phyloP scores from a whole-genome alignment of 1,140 invertebrate genomes.

The Ostrea edulis region DNA sequence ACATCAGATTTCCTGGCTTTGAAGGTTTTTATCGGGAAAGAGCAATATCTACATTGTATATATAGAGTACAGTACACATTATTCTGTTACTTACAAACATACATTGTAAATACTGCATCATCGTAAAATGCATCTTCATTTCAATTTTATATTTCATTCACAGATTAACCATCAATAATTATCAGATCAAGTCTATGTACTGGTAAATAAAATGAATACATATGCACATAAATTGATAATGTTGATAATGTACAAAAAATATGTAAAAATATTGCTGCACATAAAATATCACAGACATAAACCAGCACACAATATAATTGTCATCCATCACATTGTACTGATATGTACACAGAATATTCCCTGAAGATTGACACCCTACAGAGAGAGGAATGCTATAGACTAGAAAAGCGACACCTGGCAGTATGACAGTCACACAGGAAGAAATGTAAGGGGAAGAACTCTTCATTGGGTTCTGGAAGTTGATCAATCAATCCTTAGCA shows the following conservation, averaged over 20 bases:
- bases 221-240: conserved; percentile 1
- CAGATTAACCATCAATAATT: not conserved
- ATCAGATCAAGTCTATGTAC: not conserved
- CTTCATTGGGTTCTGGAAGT: not conserved
- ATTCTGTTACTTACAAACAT: too few species aligned
- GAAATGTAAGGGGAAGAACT: not conserved
- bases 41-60: too few species aligned
- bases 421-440: not conserved
- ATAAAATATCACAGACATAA: conserved; percentile 17
- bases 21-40: too few species aligned
- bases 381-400: not conserved
- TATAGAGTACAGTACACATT: too few species aligned
- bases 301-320: not conserved
- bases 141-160: too few species aligned
- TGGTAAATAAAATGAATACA: not conserved
- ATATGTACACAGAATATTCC: not conserved
- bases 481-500: not conserved
- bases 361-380: not conserved
- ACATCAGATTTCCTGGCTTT: not conserved
- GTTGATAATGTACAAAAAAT: not conserved
- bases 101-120: too few species aligned
- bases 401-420: not conserved
- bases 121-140: too few species aligned
- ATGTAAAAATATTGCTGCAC: conserved; percentile 19
- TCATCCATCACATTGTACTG: not conserved